A percentile compares a stretch with the other conserved stretches of the same genome.
phyloP scores from a whole-genome alignment of 1,140 invertebrate genomes.

The Popillia japonica region DNA sequence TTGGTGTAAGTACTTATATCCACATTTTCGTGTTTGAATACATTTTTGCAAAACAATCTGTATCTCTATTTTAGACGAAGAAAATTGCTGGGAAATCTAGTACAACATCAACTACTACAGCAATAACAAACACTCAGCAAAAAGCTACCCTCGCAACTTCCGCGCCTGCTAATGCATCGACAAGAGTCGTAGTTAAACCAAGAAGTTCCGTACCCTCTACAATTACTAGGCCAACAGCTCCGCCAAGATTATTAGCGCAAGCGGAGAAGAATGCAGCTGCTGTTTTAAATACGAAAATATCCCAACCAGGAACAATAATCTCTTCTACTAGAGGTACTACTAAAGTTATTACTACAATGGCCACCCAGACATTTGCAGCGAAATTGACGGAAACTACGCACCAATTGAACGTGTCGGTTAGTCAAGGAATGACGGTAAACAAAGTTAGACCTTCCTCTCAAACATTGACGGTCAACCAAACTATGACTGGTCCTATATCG shows the following conservation, averaged over 20 bases:
- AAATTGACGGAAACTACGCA: constrained; percentile 65
- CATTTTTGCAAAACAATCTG: neutral
- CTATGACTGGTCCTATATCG: constrained; percentile 43
- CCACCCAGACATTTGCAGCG: constrained; percentile 69
- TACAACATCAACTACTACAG: constrained; percentile 45
- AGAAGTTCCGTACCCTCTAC: constrained; percentile 60
- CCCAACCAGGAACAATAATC: constrained; percentile 70
- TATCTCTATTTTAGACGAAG: constrained; percentile 50
- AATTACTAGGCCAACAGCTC: constrained; percentile 60
- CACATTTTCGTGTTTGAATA: constrained; percentile 5
- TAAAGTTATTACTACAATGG: constrained; percentile 61
- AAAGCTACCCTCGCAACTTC: constrained; percentile 45
- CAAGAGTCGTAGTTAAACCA: constrained; percentile 55
- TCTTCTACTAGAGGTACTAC: constrained; percentile 61
- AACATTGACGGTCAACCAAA: constrained; percentile 39
- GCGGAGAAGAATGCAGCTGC: constrained; percentile 57
- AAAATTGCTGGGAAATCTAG: constrained; percentile 55
- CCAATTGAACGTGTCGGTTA: constrained; percentile 36
- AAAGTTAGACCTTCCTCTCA: constrained; percentile 36
- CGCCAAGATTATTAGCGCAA: constrained; percentile 65
- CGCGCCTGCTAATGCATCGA: constrained; percentile 39
- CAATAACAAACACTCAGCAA: constrained; percentile 48
- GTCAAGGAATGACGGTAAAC: constrained; percentile 2
- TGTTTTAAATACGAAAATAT: constrained; percentile 57
- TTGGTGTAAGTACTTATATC: constrained; percentile 49